These are phyloP conservation scores for Phocides pigmalion DNA, from an alignment of 1,140 invertebrate species.

Conservation along the genomic window DNA sequence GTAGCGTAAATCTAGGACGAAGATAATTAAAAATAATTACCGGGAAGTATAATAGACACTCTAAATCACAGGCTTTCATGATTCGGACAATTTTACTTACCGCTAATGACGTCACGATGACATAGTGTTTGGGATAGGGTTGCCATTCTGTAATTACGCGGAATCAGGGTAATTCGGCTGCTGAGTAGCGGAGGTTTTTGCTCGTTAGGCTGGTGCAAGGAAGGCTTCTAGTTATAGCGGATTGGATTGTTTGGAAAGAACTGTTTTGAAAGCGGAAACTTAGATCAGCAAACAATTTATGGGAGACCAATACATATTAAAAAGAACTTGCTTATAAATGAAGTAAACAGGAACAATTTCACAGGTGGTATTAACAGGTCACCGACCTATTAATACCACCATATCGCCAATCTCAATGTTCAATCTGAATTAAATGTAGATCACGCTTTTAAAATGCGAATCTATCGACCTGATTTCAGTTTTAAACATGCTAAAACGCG, in stretches of 20 bases:
- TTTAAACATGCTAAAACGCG: too few species aligned
- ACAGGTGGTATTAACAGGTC: too few species aligned
- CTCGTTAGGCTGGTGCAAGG: slow-evolving; percentile 59
- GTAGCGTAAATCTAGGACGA: neutral
- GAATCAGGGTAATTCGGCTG: slow-evolving; percentile 72
- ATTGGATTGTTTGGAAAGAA: neutral
- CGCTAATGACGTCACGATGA: slow-evolving; percentile 78
- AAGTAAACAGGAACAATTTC: too few species aligned
- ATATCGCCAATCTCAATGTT: too few species aligned
- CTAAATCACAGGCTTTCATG: slow-evolving; percentile 14
- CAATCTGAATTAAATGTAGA: too few species aligned
- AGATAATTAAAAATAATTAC: slow-evolving; percentile 31
- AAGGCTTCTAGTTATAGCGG: slow-evolving; percentile 37
- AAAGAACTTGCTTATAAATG: too few species aligned
- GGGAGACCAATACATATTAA: too few species aligned
- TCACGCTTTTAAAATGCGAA: too few species aligned
- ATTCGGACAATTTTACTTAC: slow-evolving; percentile 64
- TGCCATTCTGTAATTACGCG: slow-evolving; percentile 70
- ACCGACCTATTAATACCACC: too few species aligned
- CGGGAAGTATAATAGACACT: slow-evolving; percentile 14
- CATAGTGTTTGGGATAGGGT: slow-evolving; percentile 69
- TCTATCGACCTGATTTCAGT: too few species aligned
- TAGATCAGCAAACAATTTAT: too few species aligned
- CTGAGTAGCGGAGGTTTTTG: slow-evolving; percentile 73
- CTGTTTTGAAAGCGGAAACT: too few species aligned